Percentiles rank a stretch among this genome's conserved stretches.
phyloP scores from a whole-genome alignment of 2,113 vertebrate species.

The Tapirus terrestris region DNA sequence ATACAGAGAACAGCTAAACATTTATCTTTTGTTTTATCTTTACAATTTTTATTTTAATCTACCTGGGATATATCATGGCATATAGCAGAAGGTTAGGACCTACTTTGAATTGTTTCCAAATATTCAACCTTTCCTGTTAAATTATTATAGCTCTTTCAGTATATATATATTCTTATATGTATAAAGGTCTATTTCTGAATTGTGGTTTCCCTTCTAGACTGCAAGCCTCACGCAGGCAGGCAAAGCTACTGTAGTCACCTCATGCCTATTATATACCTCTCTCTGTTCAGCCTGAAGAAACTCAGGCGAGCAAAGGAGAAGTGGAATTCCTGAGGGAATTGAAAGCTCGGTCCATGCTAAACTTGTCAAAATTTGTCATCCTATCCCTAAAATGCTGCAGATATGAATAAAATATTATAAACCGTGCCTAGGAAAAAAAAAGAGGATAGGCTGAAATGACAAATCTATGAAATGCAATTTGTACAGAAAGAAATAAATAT shows the following conservation, averaged over 20 bases:
- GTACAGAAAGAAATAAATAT: constrained; percentile 57
- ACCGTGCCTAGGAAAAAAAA: constrained; percentile 42
- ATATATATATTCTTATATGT: neutral
- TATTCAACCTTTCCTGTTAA: neutral
- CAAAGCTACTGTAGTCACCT: neutral
- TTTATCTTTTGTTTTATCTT: neutral
- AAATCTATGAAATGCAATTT: constrained; percentile 52
- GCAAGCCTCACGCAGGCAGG: neutral
- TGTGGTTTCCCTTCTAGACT: neutral
- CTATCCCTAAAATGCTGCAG: constrained; percentile 1
- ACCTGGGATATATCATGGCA: neutral
- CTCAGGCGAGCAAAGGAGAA: neutral
- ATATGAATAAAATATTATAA: constrained; percentile 61
- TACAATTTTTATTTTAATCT: constrained; percentile 15
- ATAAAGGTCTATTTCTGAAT: neutral
- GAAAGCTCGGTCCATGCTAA: constrained; percentile 13
- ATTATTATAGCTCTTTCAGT: neutral
- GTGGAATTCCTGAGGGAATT: neutral
- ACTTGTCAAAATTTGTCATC: constrained; percentile 48
- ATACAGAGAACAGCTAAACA: neutral
- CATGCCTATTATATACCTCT: neutral
- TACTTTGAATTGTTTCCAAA: neutral
- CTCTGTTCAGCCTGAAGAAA: neutral
- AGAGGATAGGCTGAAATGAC: constrained; percentile 49
- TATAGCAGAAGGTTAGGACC: neutral